Percentiles rank a stretch among this genome's conserved stretches.
Conservation (phyloP, 2,797 vertebrate genomes). For the Thamnophis elegans region DNA sequence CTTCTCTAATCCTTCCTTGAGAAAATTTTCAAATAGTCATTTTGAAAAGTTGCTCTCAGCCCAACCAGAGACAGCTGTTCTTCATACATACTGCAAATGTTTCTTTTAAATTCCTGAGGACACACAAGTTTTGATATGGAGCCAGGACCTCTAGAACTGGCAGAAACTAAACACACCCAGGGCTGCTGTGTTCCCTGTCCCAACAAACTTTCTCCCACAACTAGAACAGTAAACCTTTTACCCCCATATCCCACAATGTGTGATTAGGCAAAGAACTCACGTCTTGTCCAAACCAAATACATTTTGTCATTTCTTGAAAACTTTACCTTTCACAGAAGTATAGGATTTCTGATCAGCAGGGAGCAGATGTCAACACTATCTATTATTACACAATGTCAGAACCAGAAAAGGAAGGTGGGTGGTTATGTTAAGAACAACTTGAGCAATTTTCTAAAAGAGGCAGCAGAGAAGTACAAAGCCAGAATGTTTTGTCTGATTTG, state of each 20-base stretch:
- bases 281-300: slow-evolving; percentile 90
- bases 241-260: slow-evolving; percentile 81
- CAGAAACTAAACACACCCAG: slow-evolving; percentile 78
- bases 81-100: slow-evolving; percentile 80
- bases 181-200: slow-evolving; percentile 77
- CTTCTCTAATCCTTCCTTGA: slow-evolving; percentile 64
- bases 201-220: slow-evolving; percentile 82
- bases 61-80: slow-evolving; percentile 75
- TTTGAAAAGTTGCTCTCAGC: slow-evolving; percentile 71
- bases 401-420: slow-evolving; percentile 84
- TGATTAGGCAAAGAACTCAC: slow-evolving; percentile 85
- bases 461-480: slow-evolving; percentile 85
- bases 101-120: slow-evolving; percentile 79
- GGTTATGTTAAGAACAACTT: slow-evolving; percentile 83
- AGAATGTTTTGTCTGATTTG: slow-evolving; percentile 83
- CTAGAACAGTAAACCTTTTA: slow-evolving; percentile 77
- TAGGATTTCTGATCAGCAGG: slow-evolving; percentile 88
- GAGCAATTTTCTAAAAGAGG: slow-evolving; percentile 82
- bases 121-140: slow-evolving; percentile 72
- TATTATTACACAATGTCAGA: slow-evolving; percentile 87
- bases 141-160: slow-evolving; percentile 77
- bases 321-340: slow-evolving; percentile 93
- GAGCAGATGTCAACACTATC: slow-evolving; percentile 93
- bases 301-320: slow-evolving; percentile 95
- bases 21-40: slow-evolving; percentile 70